Percentiles rank a stretch among this genome's conserved stretches.
Conservation (phyloP, 2,888 invertebrate genomes). For the Ypsolopha sequella region DNA sequence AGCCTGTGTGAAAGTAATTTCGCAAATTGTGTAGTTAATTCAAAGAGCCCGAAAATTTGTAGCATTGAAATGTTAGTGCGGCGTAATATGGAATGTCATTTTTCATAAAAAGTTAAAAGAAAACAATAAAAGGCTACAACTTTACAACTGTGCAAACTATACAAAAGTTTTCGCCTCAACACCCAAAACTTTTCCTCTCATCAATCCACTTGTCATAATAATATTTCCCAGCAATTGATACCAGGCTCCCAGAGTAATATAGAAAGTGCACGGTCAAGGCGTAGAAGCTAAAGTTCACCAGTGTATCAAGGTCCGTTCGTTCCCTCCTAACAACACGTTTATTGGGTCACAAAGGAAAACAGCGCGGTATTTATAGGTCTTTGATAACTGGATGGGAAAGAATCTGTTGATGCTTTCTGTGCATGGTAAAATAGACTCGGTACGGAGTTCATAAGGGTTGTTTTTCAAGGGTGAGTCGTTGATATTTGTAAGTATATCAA, state of each 20-base stretch:
- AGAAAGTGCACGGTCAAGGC: constrained; percentile 44
- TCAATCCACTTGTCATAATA: constrained; percentile 30
- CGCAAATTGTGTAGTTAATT: neutral
- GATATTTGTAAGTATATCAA: constrained; percentile 46
- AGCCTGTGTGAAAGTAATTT: neutral
- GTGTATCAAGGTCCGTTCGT: constrained; percentile 13
- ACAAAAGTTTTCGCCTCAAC: neutral
- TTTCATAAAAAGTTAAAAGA: too few relatives aligned
- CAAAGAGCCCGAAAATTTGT: too few relatives aligned
- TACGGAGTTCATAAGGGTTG: constrained; percentile 15
- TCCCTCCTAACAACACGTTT: neutral
- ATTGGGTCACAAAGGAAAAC: neutral
- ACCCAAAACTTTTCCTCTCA: neutral
- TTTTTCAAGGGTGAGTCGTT: constrained; percentile 6
- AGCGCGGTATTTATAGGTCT: constrained; percentile 20
- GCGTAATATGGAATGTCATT: too few relatives aligned
- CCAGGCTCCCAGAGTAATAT: constrained; percentile 45
- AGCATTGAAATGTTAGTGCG: too few relatives aligned
- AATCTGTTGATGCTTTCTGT: constrained; percentile 3
- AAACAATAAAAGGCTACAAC: too few relatives aligned
- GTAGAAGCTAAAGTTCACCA: constrained; percentile 24
- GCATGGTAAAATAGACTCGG: constrained; percentile 22
- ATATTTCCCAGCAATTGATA: constrained; percentile 56
- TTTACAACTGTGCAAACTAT: neutral
- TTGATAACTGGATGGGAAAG: constrained; percentile 22